These are phyloP conservation scores for Oreocharis arfaki DNA, from an alignment of 2,113 vertebrate genomes.

Conservation along the genomic window DNA sequence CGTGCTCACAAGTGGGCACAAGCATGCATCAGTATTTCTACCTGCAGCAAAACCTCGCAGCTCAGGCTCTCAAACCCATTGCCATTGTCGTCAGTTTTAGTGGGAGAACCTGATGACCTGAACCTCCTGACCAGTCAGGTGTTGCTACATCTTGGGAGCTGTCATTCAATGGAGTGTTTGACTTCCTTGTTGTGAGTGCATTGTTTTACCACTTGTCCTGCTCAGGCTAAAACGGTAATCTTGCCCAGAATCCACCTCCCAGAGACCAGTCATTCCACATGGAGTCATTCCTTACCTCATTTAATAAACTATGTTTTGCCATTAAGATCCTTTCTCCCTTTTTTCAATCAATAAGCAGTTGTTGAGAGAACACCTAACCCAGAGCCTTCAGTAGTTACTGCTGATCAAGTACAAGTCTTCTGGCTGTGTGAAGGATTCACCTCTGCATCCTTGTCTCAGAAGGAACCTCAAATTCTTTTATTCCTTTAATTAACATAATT, in stretches of 20 bases:
- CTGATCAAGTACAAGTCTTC: not conserved
- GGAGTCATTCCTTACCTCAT: not conserved
- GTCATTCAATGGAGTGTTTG: rapidly evolving
- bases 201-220: rapidly evolving
- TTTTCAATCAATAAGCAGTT: not conserved
- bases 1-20: rapidly evolving
- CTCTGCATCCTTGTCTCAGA: not conserved
- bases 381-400: not conserved
- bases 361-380: not conserved
- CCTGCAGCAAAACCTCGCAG: not conserved
- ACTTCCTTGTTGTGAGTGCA: not conserved
- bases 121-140: rapidly evolving
- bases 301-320: not conserved
- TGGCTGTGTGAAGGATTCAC: not conserved
- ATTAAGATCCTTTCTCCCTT: not conserved
- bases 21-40: rapidly evolving
- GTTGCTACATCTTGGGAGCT: not conserved
- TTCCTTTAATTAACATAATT: constrained; percentile 27
- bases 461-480: not conserved
- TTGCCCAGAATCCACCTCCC: not conserved
- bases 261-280: not conserved
- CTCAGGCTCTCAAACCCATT: not conserved
- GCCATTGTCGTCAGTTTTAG: not conserved
- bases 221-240: not conserved
- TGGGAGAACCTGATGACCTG: not conserved